Base-by-base conservation (phyloP, 2,113 vertebrate species). In the Zosterops japonicus region DNA sequence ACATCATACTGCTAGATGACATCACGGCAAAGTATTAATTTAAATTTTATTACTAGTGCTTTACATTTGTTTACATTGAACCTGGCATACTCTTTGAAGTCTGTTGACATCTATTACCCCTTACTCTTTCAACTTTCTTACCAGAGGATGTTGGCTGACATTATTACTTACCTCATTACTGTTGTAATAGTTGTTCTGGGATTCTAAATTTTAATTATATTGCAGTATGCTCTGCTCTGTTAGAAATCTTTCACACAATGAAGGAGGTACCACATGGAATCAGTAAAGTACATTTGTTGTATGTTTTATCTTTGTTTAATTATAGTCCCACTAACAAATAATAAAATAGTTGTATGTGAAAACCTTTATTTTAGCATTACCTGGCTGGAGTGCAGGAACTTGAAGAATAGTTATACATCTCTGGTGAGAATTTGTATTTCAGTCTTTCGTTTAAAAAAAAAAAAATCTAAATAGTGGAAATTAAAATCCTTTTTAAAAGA, bases 61-160 rank as follows among this genome's bases (percentile, higher is more conserved):
- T 92, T 90, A 61, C 8, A n/a, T 88, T 78, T 91, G 61, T 93
- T 95, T 96, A 77, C 19, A 46, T 83, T 86, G 65, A 87, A 64
- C n/a, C 41, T 68, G 29, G 7, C 44, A 64, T 28, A 71, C 19
- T 87, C 81, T 93, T 95, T 87, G 65, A 94, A 91, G 44, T 82
- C 35, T 91, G 5, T 20, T 52, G 70, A 21, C 64, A 52, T 84
- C 56, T 75, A 53, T 83, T 83, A 72, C 79, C 28, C 8, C 13
- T 56, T 79, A 59, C 28, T 82, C 61, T 93, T 93, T 93, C 44
- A 82, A 5, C 27, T 27, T 87, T 77, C 72, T 86, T 87, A 55
- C 19, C 25, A 59, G 35, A 86, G 36, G 9, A 56, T 83, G 24
- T 57, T 86, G 57, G 79, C 71, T 94, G 80, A 61, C 63, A 60